Base-by-base conservation (phyloP, 2,888 invertebrate genomes). In the Cremastinae sp. region DNA sequence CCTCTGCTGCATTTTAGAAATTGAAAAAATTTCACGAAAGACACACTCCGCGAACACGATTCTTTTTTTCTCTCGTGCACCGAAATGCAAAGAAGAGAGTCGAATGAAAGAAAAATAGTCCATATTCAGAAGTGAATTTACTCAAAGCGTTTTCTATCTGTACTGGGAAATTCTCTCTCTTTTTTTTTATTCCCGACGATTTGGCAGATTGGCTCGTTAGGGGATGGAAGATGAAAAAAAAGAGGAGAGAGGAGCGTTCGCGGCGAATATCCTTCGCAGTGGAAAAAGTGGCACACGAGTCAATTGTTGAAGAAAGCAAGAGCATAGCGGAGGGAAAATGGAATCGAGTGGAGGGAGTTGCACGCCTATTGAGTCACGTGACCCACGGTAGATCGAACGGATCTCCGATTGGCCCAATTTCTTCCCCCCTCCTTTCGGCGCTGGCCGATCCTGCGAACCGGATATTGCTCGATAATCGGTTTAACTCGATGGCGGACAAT, bases 371-470 rank as follows among this genome's bases (percentile, higher is more conserved):
- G 41, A 47, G 64, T 61, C 51, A 58, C 68, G 56, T 47, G 47
- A 51, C 14, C 14, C 18, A 34, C 14, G 61, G 66, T 47, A 56
- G 75, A 71, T 66, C 65, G 65, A 61, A 56, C 59, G 51, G 14
- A 38, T 14, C n/a, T 68, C 66, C 76, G 78, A 79, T 80, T 81
- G 80, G 79, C 79, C 76, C 73, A 81, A 81, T 81, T 81, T 79
- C 28, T 28, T 5, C 28, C 28, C 28, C 28, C 5, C 28, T 5
- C 28, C 64, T 62, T 68, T 53, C 59, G 43, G 56, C 43, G 22
- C 51, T 64, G 56, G 51, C 58, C 58, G 74, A 74, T 69, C 51
- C 58, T 71, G 36, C 54, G 56, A 75, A 64, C 45, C 73, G 78
- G 74, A 78, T 79, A 79, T 79, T 79, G 64, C 78, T 62, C 47